Evolutionary conservation across 2,797 vertebrate genomes (phyloP).

Genomic region (Mormyrops boulengeri): DNA sequence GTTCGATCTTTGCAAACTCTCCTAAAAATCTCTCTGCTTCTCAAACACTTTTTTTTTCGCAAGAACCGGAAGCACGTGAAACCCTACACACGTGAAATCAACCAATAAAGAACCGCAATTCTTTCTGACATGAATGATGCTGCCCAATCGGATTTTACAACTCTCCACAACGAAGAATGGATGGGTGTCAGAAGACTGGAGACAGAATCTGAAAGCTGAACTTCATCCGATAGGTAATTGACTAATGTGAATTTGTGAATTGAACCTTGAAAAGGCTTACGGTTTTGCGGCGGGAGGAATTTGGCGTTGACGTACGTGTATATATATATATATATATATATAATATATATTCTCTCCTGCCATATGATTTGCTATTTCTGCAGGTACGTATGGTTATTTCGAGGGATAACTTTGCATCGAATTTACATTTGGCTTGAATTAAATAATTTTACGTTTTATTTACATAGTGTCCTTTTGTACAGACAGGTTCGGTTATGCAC

Average conservation of each 20-base stretch:
- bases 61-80: constrained; percentile 86
- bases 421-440: neutral
- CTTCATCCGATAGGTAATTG: neutral
- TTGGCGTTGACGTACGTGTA: neutral
- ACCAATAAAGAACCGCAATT: constrained; percentile 64
- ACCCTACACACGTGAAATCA: constrained; percentile 66
- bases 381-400: neutral
- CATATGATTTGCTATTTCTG: neutral
- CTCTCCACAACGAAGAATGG: constrained; percentile 57
- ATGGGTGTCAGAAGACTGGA: constrained; percentile 39
- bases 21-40: constrained; percentile 72
- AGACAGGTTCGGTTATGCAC: neutral
- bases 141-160: constrained; percentile 65
- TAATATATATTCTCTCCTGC: neutral
- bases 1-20: constrained; percentile 74
- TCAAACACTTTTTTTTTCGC: constrained; percentile 58
- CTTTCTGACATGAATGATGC: constrained; percentile 58
- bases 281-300: neutral
- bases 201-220: constrained; percentile 18
- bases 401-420: neutral
- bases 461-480: neutral
- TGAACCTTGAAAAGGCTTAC: neutral
- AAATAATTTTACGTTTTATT: neutral
- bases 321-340: neutral
- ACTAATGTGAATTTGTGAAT: neutral